Evolutionary conservation across 2,113 vertebrate species (phyloP).

Genomic region (Axis porcinus): DNA sequence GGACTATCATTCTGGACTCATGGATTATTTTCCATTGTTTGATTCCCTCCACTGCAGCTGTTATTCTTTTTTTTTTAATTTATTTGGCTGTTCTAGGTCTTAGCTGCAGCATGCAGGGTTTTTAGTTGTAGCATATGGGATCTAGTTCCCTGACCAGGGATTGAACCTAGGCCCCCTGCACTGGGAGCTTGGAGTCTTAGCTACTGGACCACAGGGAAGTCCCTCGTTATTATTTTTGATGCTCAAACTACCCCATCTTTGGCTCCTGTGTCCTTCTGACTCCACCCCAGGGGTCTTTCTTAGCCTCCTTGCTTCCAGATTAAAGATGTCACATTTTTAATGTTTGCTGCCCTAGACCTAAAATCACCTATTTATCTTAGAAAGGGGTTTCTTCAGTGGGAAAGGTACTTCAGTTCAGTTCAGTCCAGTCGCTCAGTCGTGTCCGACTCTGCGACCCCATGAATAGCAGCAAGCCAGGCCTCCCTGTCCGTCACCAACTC

Average conservation of each 20-base stretch:
- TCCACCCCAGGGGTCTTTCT: not conserved
- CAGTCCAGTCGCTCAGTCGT: no score
- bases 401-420: not conserved
- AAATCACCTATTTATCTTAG: not conserved
- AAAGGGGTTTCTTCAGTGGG: not conserved
- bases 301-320: not conserved
- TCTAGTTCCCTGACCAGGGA: not conserved
- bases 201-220: not conserved
- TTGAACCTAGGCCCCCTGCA: not conserved
- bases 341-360: not conserved
- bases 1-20: not conserved
- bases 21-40: not conserved
- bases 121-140: not conserved
- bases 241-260: not conserved
- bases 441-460: no score
- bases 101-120: not conserved
- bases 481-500: no score
- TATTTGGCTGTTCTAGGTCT: not conserved
- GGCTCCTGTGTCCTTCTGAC: not conserved
- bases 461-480: no score
- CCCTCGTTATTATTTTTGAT: not conserved
- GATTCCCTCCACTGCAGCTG: not conserved
- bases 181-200: not conserved
- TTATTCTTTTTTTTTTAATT: not conserved
- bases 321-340: not conserved